phyloP scores from a whole-genome alignment of 2,888 invertebrate species.

The Mythimna loreyi region DNA sequence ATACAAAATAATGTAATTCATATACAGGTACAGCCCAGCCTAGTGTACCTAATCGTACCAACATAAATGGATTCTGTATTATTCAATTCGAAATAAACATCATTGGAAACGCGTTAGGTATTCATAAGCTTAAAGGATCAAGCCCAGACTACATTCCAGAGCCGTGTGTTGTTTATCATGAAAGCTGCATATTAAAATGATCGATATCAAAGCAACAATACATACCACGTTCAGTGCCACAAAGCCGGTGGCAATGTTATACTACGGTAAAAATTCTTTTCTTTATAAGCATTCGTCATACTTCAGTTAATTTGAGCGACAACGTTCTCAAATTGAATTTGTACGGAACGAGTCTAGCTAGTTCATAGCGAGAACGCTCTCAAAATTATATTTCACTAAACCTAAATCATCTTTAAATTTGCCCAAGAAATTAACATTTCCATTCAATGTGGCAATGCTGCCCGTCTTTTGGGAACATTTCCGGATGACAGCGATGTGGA shows the following conservation, averaged over 20 bases:
- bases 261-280: constrained; percentile 2
- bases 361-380: background rate
- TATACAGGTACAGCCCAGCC: constrained; percentile 4
- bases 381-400: background rate
- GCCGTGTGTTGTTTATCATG: constrained; percentile 50
- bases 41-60: constrained; percentile 22
- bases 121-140: constrained; percentile 52
- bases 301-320: background rate
- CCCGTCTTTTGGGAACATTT: too few relatives aligned
- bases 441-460: too few relatives aligned
- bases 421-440: too few relatives aligned
- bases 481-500: too few relatives aligned
- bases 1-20: constrained; percentile 20
- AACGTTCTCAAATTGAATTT: background rate
- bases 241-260: constrained; percentile 22
- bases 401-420: background rate
- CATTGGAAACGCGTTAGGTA: constrained; percentile 43
- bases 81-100: constrained; percentile 47
- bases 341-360: background rate
- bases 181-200: constrained; percentile 54
- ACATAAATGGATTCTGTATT: constrained; percentile 28
- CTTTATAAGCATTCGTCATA: background rate
- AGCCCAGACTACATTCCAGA: constrained; percentile 51
- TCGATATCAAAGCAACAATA: constrained; percentile 55
- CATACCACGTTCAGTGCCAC: constrained; percentile 8